These are phyloP conservation scores for Bagarius yarrelli DNA, from an alignment of 2,113 vertebrate genomes.

Conservation along the genomic window DNA sequence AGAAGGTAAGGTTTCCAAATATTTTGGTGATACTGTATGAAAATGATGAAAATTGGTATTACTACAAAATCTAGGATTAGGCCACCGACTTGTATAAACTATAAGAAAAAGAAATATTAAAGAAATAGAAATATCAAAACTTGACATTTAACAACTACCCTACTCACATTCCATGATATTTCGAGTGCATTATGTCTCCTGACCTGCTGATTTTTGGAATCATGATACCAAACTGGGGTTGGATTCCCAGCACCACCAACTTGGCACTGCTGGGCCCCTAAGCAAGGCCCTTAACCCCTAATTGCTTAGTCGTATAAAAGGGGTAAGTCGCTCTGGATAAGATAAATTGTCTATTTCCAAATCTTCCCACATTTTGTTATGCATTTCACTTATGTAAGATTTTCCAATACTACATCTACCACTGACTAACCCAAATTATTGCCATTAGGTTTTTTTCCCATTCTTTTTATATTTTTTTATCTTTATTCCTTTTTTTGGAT, in stretches of 20 bases:
- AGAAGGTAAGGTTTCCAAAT: too few species aligned
- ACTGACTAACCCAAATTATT: not conserved
- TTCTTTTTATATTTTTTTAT: too few species aligned
- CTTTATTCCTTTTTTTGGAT: not conserved
- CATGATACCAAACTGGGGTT: too few species aligned
- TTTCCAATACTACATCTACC: not conserved
- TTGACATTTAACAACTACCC: not conserved
- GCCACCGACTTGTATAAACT: not conserved
- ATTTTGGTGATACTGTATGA: not conserved
- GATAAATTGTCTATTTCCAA: not conserved
- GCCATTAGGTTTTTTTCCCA: not conserved
- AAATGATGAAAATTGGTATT: not conserved
- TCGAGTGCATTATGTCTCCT: not conserved
- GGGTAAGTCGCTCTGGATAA: too few species aligned
- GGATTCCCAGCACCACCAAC: too few species aligned
- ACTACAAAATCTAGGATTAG: not conserved
- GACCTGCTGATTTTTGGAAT: not conserved
- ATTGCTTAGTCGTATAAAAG: too few species aligned
- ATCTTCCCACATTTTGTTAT: not conserved
- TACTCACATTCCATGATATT: not conserved
- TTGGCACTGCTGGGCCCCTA: too few species aligned
- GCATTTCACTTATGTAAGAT: not conserved
- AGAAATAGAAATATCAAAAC: not conserved
- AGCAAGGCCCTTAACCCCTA: too few species aligned
- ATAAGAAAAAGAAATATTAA: too few species aligned